These are phyloP conservation scores for Daktulosphaira vitifoliae DNA, from an alignment of 1,140 invertebrate genomes.

Conservation along the genomic window DNA sequence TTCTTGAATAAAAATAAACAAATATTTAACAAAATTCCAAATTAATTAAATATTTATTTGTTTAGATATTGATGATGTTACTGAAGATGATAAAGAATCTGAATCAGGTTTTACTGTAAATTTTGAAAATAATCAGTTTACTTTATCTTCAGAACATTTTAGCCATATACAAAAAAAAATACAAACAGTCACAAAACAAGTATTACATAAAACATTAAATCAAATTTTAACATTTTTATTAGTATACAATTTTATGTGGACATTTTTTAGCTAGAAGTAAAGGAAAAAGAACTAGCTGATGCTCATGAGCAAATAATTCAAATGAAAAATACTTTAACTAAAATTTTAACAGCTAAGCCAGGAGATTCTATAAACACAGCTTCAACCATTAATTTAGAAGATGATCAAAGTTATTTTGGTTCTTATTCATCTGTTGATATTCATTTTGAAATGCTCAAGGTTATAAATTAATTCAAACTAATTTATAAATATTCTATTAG, in stretches of 20 bases:
- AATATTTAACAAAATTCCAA: too few species aligned
- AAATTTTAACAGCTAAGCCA: conserved; percentile 42
- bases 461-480: too few species aligned
- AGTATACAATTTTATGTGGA: not conserved
- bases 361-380: conserved; percentile 41
- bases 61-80: conserved; percentile 49
- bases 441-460: conserved; percentile 89
- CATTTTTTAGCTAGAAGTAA: conserved; percentile 46
- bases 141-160: conserved; percentile 54
- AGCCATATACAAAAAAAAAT: conserved; percentile 54
- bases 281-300: conserved; percentile 49
- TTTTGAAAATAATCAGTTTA: conserved; percentile 53
- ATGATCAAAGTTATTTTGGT: conserved; percentile 73
- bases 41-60: too few species aligned
- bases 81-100: conserved; percentile 37
- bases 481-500: too few species aligned
- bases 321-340: conserved; percentile 54
- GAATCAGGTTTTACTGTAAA: conserved; percentile 43
- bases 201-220: conserved; percentile 35
- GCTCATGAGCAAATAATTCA: conserved; percentile 54
- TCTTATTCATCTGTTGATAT: conserved; percentile 97
- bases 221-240: not conserved
- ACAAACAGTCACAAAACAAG: conserved; percentile 44
- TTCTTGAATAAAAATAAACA: too few species aligned
- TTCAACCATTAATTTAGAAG: conserved; percentile 42